Evolutionary conservation across 2,113 vertebrate species (phyloP).

Genomic region (Oceanodroma tethys): DNA sequence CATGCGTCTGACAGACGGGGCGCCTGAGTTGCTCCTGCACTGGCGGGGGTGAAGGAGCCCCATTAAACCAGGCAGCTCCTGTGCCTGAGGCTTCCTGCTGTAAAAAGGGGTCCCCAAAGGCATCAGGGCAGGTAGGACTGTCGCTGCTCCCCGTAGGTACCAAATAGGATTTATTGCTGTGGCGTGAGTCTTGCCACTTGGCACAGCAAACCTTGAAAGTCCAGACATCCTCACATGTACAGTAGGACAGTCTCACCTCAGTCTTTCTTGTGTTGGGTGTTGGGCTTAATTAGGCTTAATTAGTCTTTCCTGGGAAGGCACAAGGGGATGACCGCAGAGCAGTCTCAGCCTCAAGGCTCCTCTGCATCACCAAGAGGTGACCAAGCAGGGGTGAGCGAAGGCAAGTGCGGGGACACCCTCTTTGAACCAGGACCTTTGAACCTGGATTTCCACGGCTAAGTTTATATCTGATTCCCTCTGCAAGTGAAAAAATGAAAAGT

Average conservation of each 20-base stretch:
- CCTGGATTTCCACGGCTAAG: no score
- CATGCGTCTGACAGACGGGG: accelerated
- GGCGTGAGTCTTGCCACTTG: background rate
- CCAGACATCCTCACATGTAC: background rate
- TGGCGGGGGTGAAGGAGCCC: background rate
- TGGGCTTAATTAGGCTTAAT: background rate
- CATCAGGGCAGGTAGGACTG: background rate
- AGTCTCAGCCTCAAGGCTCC: background rate
- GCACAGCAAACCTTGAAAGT: background rate
- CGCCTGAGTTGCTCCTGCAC: background rate
- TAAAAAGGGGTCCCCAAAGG: background rate
- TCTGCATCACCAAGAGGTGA: background rate
- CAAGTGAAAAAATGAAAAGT: background rate
- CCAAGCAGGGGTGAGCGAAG: background rate
- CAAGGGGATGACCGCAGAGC: background rate
- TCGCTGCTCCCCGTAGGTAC: background rate
- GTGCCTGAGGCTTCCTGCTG: background rate
- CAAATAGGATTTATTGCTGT: background rate
- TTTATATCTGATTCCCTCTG: background rate
- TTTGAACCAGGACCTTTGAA: constrained; percentile 36
- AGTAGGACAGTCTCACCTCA: background rate
- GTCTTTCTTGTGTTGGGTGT: background rate
- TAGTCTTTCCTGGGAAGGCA: background rate
- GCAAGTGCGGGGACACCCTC: background rate
- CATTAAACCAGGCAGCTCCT: background rate